A percentile compares a stretch with the other conserved stretches of the same genome.
These are phyloP conservation scores for Apocheima hispidaria DNA, from an alignment of 2,888 invertebrate genomes.

Conservation along the genomic window DNA sequence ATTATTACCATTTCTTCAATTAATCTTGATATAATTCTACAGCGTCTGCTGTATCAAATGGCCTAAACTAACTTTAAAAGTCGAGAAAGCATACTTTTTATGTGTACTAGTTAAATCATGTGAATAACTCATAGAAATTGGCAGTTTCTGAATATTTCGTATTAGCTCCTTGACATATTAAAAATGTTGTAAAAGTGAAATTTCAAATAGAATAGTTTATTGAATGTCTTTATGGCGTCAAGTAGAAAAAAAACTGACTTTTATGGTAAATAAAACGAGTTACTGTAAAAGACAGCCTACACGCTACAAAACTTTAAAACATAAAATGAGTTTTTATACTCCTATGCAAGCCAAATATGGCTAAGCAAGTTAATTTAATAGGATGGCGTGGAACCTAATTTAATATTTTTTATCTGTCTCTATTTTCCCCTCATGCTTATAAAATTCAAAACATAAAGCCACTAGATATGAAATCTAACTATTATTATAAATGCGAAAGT, in stretches of 20 bases:
- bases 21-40: too few relatives aligned
- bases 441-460: not conserved
- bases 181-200: conserved; percentile 16
- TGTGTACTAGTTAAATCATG: too few relatives aligned
- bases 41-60: too few relatives aligned
- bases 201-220: conserved; percentile 10
- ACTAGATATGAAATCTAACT: too few relatives aligned
- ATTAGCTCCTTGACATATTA: not conserved
- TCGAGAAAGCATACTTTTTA: too few relatives aligned
- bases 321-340: conserved; percentile 22
- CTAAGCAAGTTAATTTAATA: conserved; percentile 9
- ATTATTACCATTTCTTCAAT: too few relatives aligned
- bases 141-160: not conserved
- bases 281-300: conserved; percentile 18
- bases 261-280: conserved; percentile 22
- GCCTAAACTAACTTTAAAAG: not conserved
- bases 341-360: not conserved
- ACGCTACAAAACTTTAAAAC: conserved; percentile 17
- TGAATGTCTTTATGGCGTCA: conserved; percentile 19
- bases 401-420: conserved; percentile 1
- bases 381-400: not conserved
- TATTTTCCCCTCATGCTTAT: not conserved
- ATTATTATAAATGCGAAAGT: too few relatives aligned
- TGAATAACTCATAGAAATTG: too few relatives aligned
- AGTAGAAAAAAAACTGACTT: conserved; percentile 20